These are phyloP conservation scores for Spodoptera littoralis DNA, from an alignment of 2,888 invertebrate species.

Conservation along the genomic window DNA sequence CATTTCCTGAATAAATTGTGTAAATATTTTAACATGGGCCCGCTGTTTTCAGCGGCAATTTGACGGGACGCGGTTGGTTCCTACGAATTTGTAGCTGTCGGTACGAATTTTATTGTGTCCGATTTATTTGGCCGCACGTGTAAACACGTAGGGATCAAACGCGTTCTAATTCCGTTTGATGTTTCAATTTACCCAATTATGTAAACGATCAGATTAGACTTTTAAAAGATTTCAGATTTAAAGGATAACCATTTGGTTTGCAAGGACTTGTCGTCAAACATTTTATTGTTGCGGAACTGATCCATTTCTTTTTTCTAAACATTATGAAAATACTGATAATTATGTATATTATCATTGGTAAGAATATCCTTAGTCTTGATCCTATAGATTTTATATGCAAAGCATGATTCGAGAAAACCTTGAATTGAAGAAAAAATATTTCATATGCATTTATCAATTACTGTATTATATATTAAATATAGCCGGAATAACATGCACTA, in stretches of 20 bases:
- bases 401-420: too few relatives aligned
- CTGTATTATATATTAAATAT: too few relatives aligned
- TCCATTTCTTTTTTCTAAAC: too few relatives aligned
- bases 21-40: constrained; percentile 67
- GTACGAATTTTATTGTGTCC: constrained; percentile 60
- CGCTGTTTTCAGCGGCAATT: constrained; percentile 64
- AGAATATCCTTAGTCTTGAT: too few relatives aligned
- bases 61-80: constrained; percentile 59
- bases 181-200: constrained; percentile 45
- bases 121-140: constrained; percentile 59
- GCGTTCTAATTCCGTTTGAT: constrained; percentile 53
- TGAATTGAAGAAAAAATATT: too few relatives aligned
- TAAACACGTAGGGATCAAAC: constrained; percentile 52
- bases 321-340: too few relatives aligned
- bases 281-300: too few relatives aligned
- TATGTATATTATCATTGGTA: too few relatives aligned
- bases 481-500: too few relatives aligned
- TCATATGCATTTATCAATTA: too few relatives aligned
- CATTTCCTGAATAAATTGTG: constrained; percentile 64
- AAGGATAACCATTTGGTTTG: neutral
- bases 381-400: too few relatives aligned
- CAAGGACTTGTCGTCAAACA: too few relatives aligned
- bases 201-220: constrained; percentile 30
- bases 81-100: constrained; percentile 63
- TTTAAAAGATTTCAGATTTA: constrained; percentile 32